Evolutionary conservation across 2,797 vertebrate species (phyloP), one percentile per base, ranked within the genome.

Genomic region (Rhinophrynus dorsalis): DNA sequence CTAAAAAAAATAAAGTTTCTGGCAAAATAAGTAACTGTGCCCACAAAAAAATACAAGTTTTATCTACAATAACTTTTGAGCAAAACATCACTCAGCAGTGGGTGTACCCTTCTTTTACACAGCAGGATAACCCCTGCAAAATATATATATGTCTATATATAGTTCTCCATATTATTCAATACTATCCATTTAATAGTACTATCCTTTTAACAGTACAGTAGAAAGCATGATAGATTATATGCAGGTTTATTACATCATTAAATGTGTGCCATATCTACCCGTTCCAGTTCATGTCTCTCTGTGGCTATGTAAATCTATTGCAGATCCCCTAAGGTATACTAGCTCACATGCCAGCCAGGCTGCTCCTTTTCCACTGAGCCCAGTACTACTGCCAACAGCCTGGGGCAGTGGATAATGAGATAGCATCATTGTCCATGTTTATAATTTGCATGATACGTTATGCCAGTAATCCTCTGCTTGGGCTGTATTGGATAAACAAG

Each of bases 191-290:
- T n/a, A n/a, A n/a, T n/a, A n/a, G n/a, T n/a, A n/a, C n/a, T n/a
- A n/a, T n/a, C n/a, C n/a, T n/a, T n/a, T n/a, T n/a, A n/a, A n/a
- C n/a, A n/a, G n/a, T n/a, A n/a, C n/a, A n/a, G n/a, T 9, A 40
- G 18, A 37, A 37, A 50, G 30, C 20, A 24, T 38, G 32, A 32
- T 40, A 64, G 33, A 15, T n/a, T n/a, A n/a, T 5, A 42, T 54
- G 17, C n/a, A 30, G 29, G 23, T 54, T 24, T 30, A 18, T 65
- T 65, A 42, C 21, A 67, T 33, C 40, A 67, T 67, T 67, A 67
- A 8, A 42, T 30, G 6, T 13, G 17, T 38, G 20, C 54, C 38
- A 45, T 23, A 35, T 51, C 44, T 10, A 17, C 47, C 45, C 51
- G 24, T 10, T 38, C 26, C 10, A 33, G 67, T 17, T 63, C 27